A percentile compares a stretch with the other conserved stretches of the same genome.
Evolutionary conservation across 2,888 invertebrate genomes (phyloP).

Genomic region (Entomobrya proxima): DNA sequence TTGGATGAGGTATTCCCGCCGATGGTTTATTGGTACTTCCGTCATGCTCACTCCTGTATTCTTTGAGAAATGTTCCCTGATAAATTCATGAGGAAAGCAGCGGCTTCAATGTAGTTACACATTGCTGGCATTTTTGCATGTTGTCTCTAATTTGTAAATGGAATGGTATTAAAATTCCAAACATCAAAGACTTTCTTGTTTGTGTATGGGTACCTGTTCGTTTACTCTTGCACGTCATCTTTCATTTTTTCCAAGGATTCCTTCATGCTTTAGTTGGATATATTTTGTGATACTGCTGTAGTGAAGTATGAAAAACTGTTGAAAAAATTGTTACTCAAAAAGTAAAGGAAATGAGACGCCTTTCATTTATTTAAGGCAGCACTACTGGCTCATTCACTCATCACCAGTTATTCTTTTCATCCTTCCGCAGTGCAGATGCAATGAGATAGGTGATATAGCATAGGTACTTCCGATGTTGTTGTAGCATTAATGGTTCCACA

Average conservation of each 20-base stretch:
- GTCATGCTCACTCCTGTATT: too few relatives aligned
- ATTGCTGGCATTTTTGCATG: not conserved
- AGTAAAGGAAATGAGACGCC: not conserved
- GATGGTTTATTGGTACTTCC: not conserved
- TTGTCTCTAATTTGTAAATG: not conserved
- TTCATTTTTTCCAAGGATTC: not conserved
- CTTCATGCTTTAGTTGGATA: not conserved
- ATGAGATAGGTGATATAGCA: not conserved
- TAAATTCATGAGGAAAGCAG: too few relatives aligned
- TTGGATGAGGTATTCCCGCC: not conserved
- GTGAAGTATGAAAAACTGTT: not conserved
- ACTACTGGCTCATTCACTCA: constrained; percentile 1
- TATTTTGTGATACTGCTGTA: not conserved
- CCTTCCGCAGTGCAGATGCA: constrained; percentile 8
- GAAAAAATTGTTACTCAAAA: not conserved
- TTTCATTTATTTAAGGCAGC: constrained; percentile 3
- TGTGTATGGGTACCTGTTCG: not conserved
- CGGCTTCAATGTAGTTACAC: not conserved
- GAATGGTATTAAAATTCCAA: not conserved
- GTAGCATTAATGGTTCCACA: constrained; percentile 27
- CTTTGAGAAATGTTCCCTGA: not conserved
- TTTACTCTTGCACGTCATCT: not conserved
- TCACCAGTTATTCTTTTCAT: not conserved
- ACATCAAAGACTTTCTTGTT: constrained; percentile 9
- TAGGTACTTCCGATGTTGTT: not conserved